phyloP scores from a whole-genome alignment of 2,797 vertebrate species.

The Sorex maritimensis region DNA sequence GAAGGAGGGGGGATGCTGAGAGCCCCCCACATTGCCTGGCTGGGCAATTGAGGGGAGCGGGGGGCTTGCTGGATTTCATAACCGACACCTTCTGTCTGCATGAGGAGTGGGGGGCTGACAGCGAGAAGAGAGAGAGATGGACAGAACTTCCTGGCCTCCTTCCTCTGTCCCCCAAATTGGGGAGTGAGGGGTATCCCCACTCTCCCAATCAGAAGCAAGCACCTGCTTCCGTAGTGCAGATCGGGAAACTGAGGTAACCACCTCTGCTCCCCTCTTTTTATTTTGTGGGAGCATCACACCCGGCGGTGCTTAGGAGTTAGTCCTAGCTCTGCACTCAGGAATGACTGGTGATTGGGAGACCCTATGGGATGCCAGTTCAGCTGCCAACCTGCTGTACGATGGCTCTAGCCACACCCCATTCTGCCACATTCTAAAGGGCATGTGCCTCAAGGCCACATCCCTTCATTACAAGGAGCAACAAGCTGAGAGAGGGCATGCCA shows the following conservation, averaged over 20 bases:
- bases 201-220: not conserved
- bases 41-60: not conserved
- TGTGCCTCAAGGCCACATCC: not conserved
- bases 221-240: not conserved
- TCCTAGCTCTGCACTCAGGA: too few species aligned
- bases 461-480: too few species aligned
- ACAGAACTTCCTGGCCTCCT: not conserved
- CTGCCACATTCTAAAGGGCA: not conserved
- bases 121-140: too few species aligned
- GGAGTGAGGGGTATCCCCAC: not conserved
- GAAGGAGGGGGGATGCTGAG: not conserved
- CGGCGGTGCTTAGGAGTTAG: too few species aligned
- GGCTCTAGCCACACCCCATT: too few species aligned
- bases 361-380: too few species aligned
- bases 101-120: not conserved
- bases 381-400: too few species aligned
- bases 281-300: too few species aligned
- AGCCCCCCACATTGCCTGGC: not conserved
- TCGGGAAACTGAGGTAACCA: constrained; percentile 32
- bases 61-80: not conserved
- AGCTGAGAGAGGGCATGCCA: too few species aligned
- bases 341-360: too few species aligned
- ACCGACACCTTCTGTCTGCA: not conserved
- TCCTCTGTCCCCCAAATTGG: accelerated
- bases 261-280: too few species aligned